phyloP scores from a whole-genome alignment of 2,888 invertebrate genomes.

The Agriopis aurantiaria region DNA sequence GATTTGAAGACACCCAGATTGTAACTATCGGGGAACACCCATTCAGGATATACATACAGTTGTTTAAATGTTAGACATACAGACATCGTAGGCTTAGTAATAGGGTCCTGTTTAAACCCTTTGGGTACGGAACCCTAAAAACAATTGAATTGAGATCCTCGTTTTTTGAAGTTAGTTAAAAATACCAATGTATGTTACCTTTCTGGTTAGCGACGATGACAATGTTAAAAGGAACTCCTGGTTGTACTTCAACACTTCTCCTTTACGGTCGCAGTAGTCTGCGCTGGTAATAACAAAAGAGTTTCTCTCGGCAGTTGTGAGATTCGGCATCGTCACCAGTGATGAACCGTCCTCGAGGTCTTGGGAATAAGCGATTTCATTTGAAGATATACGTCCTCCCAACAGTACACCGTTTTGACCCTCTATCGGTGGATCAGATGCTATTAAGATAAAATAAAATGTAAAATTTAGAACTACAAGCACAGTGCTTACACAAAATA shows the following conservation, averaged over 20 bases:
- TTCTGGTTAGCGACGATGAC: slow-evolving; percentile 66
- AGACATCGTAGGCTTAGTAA: too few species aligned
- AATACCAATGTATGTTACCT: slow-evolving; percentile 25
- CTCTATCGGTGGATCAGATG: slow-evolving; percentile 66
- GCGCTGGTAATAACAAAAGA: slow-evolving; percentile 75
- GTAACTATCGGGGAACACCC: too few species aligned
- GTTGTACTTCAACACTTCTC: slow-evolving; percentile 74
- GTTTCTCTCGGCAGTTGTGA: slow-evolving; percentile 61
- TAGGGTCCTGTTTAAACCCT: too few species aligned
- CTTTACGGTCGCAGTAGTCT: slow-evolving; percentile 75
- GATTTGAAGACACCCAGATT: too few species aligned
- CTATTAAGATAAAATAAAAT: slow-evolving; percentile 48
- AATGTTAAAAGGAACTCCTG: slow-evolving; percentile 77
- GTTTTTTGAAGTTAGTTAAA: too few species aligned
- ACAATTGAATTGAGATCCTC: too few species aligned
- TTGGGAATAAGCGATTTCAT: slow-evolving; percentile 74
- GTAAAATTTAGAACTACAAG: too few species aligned
- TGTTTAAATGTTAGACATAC: too few species aligned
- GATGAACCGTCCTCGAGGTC: slow-evolving; percentile 73
- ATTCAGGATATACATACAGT: too few species aligned
- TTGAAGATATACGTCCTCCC: slow-evolving; percentile 73
- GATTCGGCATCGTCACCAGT: slow-evolving; percentile 58
- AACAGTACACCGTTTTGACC: slow-evolving; percentile 69
- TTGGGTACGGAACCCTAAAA: too few species aligned
- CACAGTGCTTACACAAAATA: too few species aligned